These are phyloP conservation scores for Protula sp. DNA, from an alignment of 2,888 invertebrate genomes.

Conservation along the genomic window DNA sequence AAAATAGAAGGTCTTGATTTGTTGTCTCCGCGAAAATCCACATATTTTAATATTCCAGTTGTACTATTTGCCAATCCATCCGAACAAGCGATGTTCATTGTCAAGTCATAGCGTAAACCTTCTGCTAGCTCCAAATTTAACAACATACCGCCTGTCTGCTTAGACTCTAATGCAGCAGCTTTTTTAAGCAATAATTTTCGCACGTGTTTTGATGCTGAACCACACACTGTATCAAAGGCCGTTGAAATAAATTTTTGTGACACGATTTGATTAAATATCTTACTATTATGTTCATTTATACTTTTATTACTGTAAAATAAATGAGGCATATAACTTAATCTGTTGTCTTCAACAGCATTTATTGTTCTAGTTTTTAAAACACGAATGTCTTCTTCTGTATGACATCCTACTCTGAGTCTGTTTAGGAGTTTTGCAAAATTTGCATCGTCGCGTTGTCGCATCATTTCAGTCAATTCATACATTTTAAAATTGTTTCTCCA, in stretches of 20 bases:
- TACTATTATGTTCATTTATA: no score
- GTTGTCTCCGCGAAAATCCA: neutral
- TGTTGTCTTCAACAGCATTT: no score
- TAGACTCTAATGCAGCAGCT: neutral
- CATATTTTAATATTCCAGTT: neutral
- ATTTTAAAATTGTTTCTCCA: constrained; percentile 22
- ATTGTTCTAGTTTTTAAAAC: no score
- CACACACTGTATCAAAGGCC: neutral
- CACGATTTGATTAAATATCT: no score
- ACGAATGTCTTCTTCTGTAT: neutral
- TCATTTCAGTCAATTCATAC: constrained; percentile 22
- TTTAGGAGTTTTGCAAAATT: constrained; percentile 26
- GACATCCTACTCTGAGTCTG: constrained; percentile 10
- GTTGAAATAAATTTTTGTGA: neutral
- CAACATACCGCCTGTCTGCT: neutral
- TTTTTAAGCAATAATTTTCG: neutral
- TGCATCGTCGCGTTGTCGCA: constrained; percentile 24
- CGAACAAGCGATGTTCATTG: neutral
- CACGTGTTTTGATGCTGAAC: neutral
- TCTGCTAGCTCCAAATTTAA: neutral
- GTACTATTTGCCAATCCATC: neutral
- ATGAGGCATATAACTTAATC: no score
- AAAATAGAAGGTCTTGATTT: neutral
- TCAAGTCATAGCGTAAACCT: neutral
- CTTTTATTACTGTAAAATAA: no score